Base-by-base conservation (phyloP, 1,140 invertebrate genomes). In the Drosophila busckii region DNA sequence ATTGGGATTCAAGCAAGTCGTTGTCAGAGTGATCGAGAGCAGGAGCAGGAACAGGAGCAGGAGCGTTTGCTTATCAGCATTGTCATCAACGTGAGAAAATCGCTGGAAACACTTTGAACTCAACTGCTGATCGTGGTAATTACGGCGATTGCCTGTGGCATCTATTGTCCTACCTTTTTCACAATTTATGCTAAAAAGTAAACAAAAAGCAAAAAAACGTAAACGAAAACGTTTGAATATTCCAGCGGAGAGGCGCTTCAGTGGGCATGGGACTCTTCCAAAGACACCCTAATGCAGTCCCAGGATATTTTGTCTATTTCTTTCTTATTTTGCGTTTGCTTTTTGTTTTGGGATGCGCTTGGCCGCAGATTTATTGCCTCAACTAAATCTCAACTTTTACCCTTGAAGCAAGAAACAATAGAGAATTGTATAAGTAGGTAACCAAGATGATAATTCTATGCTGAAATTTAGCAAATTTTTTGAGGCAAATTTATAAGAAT, bases 361-460 rank as follows among this genome's bases (percentile, higher is more conserved):
- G 26, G 48, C 52, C 59, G 42, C 63, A 56, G 58, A 62, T 70
- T 63, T 76, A 67, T 70, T 70, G 62, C 58, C 37, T 60, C 38
- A 38, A 35, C 54, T 55, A 45, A 61, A 34, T 61, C 45, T 23
- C 28, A 53, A 52, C 17, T 53, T 64, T 66, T 55, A 52, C 44
- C 49, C 44, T 12, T 31, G 35, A 31, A 48, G n/a, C n/a, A n/a
- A n/a, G n/a, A 40, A 10, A 10, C 3, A 13, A 38, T 37, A 17
- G 15, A 3, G 6, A 42, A 44, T 15, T 50, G 6, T 23, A 15
- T 12, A 37, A 8, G 17, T 20, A 17, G n/a, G n/a, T n/a, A n/a
- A n/a, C n/a, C n/a, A 38, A 7, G 37, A 50, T 50, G 46, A 69
- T 61, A 64, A 62, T 75, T 78, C 53, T 65, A 69, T 71, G 69